Percentiles rank a stretch among this genome's conserved stretches.
Evolutionary conservation across 2,113 vertebrate genomes (phyloP).

Genomic region (Propithecus coquereli): DNA sequence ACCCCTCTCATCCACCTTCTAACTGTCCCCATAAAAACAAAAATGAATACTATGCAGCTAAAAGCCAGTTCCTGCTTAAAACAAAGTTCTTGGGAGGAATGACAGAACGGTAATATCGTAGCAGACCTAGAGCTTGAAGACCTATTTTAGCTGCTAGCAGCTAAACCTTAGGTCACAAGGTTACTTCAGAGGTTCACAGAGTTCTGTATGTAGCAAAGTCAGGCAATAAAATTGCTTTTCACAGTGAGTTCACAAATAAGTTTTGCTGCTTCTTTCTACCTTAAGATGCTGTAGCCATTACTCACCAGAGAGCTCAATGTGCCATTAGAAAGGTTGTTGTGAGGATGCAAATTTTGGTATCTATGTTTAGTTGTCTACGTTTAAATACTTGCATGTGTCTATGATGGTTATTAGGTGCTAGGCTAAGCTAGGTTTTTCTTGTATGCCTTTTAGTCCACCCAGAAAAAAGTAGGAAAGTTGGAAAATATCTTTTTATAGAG

Average conservation of each 20-base stretch:
- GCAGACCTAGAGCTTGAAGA: background rate
- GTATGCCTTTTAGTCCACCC: background rate
- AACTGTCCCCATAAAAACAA: background rate
- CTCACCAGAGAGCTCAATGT: background rate
- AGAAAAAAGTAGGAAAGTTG: background rate
- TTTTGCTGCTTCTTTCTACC: background rate
- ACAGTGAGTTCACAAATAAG: background rate
- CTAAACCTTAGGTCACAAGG: background rate
- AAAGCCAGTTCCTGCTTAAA: background rate
- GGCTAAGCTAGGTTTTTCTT: background rate
- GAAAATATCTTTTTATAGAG: background rate
- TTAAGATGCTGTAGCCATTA: background rate
- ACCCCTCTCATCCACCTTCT: accelerated
- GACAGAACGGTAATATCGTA: background rate
- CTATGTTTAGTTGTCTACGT: background rate
- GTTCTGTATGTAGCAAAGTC: background rate
- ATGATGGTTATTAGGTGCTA: background rate
- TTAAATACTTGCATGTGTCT: background rate
- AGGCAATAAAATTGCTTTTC: background rate
- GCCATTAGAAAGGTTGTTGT: background rate
- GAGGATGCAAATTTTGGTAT: background rate
- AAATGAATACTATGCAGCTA: background rate
- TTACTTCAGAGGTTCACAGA: background rate
- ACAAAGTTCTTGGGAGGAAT: background rate
- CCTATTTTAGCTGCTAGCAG: background rate